Evolutionary conservation across 1,140 invertebrate genomes (phyloP).

Genomic region (Calephelis nemesis): DNA sequence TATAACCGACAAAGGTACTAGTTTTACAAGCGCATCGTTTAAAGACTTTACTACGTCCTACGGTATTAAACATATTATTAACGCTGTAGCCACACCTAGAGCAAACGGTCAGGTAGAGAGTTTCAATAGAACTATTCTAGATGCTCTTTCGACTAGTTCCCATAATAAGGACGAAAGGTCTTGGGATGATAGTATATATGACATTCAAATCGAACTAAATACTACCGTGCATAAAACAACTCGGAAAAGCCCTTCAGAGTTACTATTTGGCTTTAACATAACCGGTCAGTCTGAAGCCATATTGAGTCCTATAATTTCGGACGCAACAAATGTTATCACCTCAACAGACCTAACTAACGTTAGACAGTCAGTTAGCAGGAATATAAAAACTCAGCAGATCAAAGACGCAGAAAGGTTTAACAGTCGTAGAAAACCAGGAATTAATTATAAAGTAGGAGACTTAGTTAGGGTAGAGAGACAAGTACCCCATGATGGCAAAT

Average conservation of each 20-base stretch:
- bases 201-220: constrained; percentile 43
- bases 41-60: constrained; percentile 21
- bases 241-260: constrained; percentile 36
- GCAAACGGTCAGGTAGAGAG: constrained; percentile 43
- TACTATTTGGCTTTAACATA: constrained; percentile 41
- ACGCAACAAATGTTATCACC: background rate
- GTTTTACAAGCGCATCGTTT: constrained; percentile 26
- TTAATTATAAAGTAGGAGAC: constrained; percentile 24
- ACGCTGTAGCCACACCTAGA: constrained; percentile 37
- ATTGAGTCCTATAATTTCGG: constrained; percentile 19
- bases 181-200: constrained; percentile 38
- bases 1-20: constrained; percentile 28
- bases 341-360: background rate
- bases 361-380: background rate
- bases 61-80: constrained; percentile 32
- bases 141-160: constrained; percentile 30
- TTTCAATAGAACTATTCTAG: constrained; percentile 37
- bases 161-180: constrained; percentile 35
- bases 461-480: constrained; percentile 35
- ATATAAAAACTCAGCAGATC: background rate
- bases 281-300: constrained; percentile 24
- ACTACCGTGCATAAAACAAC: constrained; percentile 40
- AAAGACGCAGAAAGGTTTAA: constrained; percentile 27
- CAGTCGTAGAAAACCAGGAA: constrained; percentile 26
- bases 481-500: constrained; percentile 30